These are phyloP conservation scores for Colletes collaris DNA, from an alignment of 2,888 invertebrate genomes.

Conservation along the genomic window DNA sequence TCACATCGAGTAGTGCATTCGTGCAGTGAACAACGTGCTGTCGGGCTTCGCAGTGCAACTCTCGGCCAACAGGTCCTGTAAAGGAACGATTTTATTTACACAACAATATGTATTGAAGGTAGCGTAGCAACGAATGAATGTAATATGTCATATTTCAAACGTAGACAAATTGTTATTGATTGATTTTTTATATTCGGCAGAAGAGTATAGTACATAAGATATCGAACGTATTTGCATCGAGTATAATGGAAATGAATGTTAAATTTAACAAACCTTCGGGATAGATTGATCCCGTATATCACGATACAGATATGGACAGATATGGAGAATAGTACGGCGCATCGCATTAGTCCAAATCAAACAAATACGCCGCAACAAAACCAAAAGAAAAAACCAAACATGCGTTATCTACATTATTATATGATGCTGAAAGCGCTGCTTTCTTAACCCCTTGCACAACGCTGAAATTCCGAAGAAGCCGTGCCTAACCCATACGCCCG, in stretches of 20 bases:
- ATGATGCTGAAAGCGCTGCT: constrained; percentile 35
- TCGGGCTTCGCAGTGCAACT: too few relatives aligned
- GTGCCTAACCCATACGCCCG: too few relatives aligned
- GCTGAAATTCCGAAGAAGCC: too few relatives aligned
- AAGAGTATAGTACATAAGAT: background rate
- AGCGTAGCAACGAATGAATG: too few relatives aligned
- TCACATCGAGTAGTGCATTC: too few relatives aligned
- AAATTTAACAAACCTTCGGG: constrained; percentile 83
- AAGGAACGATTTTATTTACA: too few relatives aligned
- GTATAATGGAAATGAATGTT: constrained; percentile 64
- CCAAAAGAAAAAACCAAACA: constrained; percentile 75
- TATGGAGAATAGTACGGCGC: constrained; percentile 69
- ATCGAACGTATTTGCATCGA: constrained; percentile 9
- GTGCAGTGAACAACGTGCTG: too few relatives aligned
- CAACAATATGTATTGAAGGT: too few relatives aligned
- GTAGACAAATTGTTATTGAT: too few relatives aligned
- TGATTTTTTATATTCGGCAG: too few relatives aligned
- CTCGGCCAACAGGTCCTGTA: too few relatives aligned
- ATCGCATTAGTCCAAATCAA: constrained; percentile 79
- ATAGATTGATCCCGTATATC: constrained; percentile 85
- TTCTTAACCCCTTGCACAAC: background rate
- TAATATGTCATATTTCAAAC: too few relatives aligned
- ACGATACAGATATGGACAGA: constrained; percentile 86
- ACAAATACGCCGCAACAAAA: constrained; percentile 76
- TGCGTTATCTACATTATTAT: constrained; percentile 72